Evolutionary conservation across 2,113 vertebrate genomes (phyloP).

Genomic region (Gulo gulo): DNA sequence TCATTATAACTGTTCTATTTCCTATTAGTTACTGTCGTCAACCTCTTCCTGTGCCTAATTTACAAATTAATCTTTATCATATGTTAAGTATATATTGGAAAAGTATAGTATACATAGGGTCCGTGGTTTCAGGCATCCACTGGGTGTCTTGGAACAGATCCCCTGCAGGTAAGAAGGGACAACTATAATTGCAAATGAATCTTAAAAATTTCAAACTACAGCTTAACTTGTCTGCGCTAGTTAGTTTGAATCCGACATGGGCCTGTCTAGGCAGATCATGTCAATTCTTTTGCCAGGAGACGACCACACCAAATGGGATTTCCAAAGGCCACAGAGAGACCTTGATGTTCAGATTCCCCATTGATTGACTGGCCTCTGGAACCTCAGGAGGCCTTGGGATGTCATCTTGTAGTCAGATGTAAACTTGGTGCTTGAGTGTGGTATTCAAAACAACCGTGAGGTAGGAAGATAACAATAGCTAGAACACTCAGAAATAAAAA

Average conservation of each 20-base stretch:
- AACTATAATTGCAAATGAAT: background rate
- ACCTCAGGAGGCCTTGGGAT: background rate
- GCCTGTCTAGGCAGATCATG: background rate
- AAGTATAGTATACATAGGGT: background rate
- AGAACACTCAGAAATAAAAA: background rate
- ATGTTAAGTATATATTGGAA: background rate
- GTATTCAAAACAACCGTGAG: background rate
- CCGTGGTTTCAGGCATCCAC: background rate
- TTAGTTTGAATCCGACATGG: background rate
- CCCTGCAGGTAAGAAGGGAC: background rate
- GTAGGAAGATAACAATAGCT: background rate
- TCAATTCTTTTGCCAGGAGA: background rate
- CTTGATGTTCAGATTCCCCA: background rate
- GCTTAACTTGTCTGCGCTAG: background rate
- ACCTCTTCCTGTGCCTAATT: background rate
- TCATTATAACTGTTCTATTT: background rate
- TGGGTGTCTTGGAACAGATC: background rate
- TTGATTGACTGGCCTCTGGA: background rate
- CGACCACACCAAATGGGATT: background rate
- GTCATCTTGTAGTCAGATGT: background rate
- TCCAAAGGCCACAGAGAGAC: background rate
- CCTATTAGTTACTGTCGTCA: background rate
- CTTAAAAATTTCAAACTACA: background rate
- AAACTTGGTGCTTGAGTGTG: background rate
- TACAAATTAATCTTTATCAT: background rate